These are phyloP conservation scores for Triplophysa tibetana DNA, from an alignment of 2,113 vertebrate genomes.

Conservation along the genomic window DNA sequence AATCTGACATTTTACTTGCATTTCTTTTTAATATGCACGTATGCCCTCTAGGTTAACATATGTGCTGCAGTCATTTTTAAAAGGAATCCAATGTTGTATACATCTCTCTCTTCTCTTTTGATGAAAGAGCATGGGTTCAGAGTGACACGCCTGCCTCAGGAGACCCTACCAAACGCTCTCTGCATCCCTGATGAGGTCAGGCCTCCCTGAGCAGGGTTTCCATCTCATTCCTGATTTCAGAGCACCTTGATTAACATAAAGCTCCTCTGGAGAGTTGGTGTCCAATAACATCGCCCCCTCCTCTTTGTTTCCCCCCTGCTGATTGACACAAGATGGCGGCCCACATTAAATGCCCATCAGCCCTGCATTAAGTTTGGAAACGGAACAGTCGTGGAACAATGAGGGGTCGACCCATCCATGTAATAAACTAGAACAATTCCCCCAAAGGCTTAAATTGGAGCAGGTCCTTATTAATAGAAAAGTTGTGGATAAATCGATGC, in stretches of 20 bases:
- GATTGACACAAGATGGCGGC: conserved; percentile 73
- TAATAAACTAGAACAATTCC: conserved; percentile 65
- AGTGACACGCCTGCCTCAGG: conserved; percentile 28
- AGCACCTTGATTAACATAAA: conserved; percentile 69
- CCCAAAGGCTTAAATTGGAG: background rate
- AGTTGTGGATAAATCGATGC: conserved; percentile 1
- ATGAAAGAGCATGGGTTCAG: conserved; percentile 46
- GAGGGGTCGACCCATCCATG: conserved; percentile 67
- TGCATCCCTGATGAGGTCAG: conserved; percentile 61
- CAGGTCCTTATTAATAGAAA: conserved; percentile 14
- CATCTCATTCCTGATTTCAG: conserved; percentile 39
- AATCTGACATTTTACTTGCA: conserved; percentile 22
- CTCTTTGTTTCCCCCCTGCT: conserved; percentile 67
- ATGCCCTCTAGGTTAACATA: conserved; percentile 32
- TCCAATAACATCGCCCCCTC: conserved; percentile 63
- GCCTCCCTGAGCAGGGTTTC: conserved; percentile 42
- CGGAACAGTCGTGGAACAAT: conserved; percentile 57
- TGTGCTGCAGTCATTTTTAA: conserved; percentile 39
- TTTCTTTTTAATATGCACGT: conserved; percentile 3
- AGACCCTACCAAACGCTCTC: conserved; percentile 53
- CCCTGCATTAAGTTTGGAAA: conserved; percentile 68
- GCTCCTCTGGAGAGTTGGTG: conserved; percentile 65
- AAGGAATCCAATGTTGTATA: conserved; percentile 42
- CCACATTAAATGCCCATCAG: conserved; percentile 76
- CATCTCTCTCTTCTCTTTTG: conserved; percentile 38